Evolutionary conservation across 64 coral and sea anemone species (phyloP).

Genomic region (Cladopsammia gracilis): DNA sequence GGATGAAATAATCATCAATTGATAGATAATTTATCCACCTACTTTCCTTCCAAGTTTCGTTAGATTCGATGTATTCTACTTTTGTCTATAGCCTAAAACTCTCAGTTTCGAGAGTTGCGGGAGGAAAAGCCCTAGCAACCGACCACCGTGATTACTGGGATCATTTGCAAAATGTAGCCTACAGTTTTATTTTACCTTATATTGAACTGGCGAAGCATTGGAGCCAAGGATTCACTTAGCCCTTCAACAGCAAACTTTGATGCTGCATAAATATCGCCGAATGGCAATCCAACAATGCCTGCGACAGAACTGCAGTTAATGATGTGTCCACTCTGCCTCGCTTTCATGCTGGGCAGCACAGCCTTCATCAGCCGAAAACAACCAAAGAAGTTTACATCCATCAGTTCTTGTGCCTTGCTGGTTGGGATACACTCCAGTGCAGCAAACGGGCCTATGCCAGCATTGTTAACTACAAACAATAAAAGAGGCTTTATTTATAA

Average conservation of each 20-base stretch:
- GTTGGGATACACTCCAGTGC: conserved; percentile 20
- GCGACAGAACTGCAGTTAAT: conserved; percentile 22
- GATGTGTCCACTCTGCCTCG: conserved; percentile 33
- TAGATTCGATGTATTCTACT: no score
- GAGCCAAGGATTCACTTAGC: conserved; percentile 5
- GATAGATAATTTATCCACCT: no score
- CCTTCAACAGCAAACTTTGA: conserved; percentile 77
- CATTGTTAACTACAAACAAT: conserved; percentile 45
- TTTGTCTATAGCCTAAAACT: no score
- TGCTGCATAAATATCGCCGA: conserved; percentile 42
- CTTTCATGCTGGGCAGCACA: conserved; percentile 60
- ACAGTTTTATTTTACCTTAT: conserved; percentile 18
- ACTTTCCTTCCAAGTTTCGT: no score
- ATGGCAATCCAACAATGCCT: conserved; percentile 29
- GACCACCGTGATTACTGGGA: no score
- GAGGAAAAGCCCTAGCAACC: no score
- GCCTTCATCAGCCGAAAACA: conserved; percentile 25
- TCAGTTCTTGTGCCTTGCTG: conserved; percentile 6
- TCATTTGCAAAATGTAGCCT: no score
- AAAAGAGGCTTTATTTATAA: no score
- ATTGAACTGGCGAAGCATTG: conserved; percentile 59
- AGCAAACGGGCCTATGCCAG: conserved; percentile 16
- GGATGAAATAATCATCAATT: no score
- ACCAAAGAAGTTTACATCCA: conserved; percentile 66
- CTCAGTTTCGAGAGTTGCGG: no score